Evolutionary conservation across 2,888 invertebrate genomes (phyloP).

Genomic region (Brachyptera putata): DNA sequence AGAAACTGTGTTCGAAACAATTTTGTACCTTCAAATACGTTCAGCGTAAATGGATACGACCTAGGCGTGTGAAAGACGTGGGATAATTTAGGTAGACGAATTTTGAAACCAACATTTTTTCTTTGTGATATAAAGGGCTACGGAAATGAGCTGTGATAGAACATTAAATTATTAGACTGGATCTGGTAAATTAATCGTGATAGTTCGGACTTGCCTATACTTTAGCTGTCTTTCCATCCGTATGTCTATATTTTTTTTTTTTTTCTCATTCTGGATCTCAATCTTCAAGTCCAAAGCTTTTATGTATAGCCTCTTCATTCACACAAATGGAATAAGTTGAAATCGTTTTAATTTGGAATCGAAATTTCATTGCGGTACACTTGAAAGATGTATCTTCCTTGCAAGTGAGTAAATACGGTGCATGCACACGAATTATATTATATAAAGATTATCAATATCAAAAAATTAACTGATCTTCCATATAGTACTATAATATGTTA

Average conservation of each 20-base stretch:
- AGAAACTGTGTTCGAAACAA: neutral
- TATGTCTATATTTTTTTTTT: too few species aligned
- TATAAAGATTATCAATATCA: slow-evolving; percentile 27
- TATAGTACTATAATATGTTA: slow-evolving; percentile 32
- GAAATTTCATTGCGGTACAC: neutral
- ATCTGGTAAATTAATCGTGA: slow-evolving; percentile 5
- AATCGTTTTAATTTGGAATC: slow-evolving; percentile 2
- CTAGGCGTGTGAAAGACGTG: neutral
- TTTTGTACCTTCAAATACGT: too few species aligned
- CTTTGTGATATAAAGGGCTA: slow-evolving; percentile 8
- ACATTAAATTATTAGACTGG: neutral
- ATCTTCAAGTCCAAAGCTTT: neutral
- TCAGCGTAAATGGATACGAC: too few species aligned
- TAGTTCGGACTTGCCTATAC: slow-evolving; percentile 1
- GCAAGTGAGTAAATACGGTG: slow-evolving; percentile 31
- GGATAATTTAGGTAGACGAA: slow-evolving; percentile 1
- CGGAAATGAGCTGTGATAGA: slow-evolving; percentile 16
- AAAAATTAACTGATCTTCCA: slow-evolving; percentile 35
- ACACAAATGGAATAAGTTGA: neutral
- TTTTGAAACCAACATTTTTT: slow-evolving; percentile 17
- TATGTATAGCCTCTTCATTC: neutral
- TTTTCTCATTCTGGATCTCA: slow-evolving; percentile 4
- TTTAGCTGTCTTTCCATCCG: neutral
- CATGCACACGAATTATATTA: slow-evolving; percentile 30
- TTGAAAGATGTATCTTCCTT: slow-evolving; percentile 14